Base-by-base conservation (phyloP, 2,113 vertebrate genomes). In the Oxygymnocypris stewartii region DNA sequence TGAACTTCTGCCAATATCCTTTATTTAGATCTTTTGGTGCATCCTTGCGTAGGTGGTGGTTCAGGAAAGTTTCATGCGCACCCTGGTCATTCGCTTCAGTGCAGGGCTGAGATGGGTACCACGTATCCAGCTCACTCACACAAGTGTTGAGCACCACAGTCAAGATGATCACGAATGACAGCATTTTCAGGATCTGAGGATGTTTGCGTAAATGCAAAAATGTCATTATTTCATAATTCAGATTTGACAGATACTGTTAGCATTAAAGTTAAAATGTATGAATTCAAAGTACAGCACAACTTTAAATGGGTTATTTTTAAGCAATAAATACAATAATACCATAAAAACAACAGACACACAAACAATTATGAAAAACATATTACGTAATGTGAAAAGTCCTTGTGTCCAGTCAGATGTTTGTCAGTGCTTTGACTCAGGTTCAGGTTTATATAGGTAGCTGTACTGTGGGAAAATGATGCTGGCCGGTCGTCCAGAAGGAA, bases 1-100 rank as follows among this genome's bases (percentile, higher is more conserved):
- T 87, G 16, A 87, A 85, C 20, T 2, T 40, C 63, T 87, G 78
- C 85, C 82, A 87, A 28, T 61, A 6, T 61, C 57, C 28, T 31
- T 31, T 69, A 8, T 4, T 42, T 14, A 31, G 6, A 47, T 75
- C 3, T 4, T 0, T 75, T 44, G 73, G 73, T 11, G 2, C 14
- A 2, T 25, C 40, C 0, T 12, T 14, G 18, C 0, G 44, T 14
- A 87, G 20, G 44, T 76, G 7, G 5, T 0, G 37, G 20, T 47
- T 13, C n/a, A 47, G 73, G 11, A 75, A 75, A 14, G 73, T 47
- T 2, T 75, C 42, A 25, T 75, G 25, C 1, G 42, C 23, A 1
- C 3, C 4, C 73, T 14, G 5, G 42, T 47, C 0, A 6, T 8
- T 4, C 13, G 12, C 42, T 75, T 47, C 0, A 75, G 23, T 47